These are phyloP conservation scores for Cyphomyrus discorhynchus DNA, from an alignment of 2,113 vertebrate species.

Conservation along the genomic window DNA sequence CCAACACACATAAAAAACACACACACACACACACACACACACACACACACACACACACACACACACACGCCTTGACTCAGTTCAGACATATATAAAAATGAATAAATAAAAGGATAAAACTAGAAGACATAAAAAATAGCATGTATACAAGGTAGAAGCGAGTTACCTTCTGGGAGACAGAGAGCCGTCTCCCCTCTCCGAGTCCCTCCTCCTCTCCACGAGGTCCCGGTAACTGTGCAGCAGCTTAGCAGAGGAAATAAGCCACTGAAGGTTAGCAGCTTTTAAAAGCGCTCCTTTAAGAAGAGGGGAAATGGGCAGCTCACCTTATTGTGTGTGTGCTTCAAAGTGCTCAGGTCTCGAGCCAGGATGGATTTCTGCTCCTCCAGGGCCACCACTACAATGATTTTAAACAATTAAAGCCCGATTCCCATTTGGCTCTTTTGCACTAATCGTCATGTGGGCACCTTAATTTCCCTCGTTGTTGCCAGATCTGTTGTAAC, in stretches of 20 bases:
- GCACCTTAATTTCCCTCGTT: background rate
- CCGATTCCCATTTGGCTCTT: background rate
- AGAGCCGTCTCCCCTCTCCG: constrained; percentile 50
- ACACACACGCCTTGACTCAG: too few relatives aligned
- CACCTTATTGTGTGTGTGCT: constrained; percentile 61
- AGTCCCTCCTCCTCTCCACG: constrained; percentile 56
- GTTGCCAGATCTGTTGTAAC: background rate
- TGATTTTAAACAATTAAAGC: background rate
- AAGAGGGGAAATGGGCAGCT: constrained; percentile 1
- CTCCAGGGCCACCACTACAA: constrained; percentile 61
- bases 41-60: too few relatives aligned
- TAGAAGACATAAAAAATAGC: background rate
- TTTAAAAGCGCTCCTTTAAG: background rate
- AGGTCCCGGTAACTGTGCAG: constrained; percentile 51
- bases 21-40: too few relatives aligned
- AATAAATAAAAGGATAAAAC: too few relatives aligned
- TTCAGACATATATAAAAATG: too few relatives aligned
- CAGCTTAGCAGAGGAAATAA: constrained; percentile 41
- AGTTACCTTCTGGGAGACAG: constrained; percentile 52
- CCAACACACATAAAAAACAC: background rate
- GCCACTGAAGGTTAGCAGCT: background rate
- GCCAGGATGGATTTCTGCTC: constrained; percentile 54
- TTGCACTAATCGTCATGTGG: background rate
- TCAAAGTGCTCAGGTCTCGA: constrained; percentile 57
- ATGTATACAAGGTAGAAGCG: background rate